Evolutionary conservation across 1,140 invertebrate species (phyloP).

Genomic region (Drosophila varians): DNA sequence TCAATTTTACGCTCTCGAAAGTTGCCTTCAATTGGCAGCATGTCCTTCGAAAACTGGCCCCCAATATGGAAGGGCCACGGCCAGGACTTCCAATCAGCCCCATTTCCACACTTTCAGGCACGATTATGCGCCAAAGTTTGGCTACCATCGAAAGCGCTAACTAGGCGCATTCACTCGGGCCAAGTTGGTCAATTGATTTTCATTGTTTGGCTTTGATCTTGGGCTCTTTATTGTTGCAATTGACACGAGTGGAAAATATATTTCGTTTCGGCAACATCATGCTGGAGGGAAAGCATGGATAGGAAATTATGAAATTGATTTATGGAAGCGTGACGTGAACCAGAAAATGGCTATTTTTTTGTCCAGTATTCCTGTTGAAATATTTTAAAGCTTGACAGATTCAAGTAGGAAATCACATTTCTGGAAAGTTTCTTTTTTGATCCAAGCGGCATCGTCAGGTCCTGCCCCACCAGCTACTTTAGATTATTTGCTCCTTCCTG

Average conservation of each 20-base stretch:
- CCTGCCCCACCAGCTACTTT: constrained; percentile 31
- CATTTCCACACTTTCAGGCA: constrained; percentile 23
- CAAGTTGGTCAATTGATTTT: constrained; percentile 44
- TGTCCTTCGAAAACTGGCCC: constrained; percentile 14
- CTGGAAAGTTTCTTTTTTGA: constrained; percentile 13
- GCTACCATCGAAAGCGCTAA: constrained; percentile 48
- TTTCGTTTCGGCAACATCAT: constrained; percentile 6
- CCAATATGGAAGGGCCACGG: constrained; percentile 1
- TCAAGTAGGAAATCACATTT: not conserved
- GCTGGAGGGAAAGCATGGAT: constrained; percentile 9
- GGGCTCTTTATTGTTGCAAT: constrained; percentile 10
- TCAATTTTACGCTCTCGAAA: constrained; percentile 32
- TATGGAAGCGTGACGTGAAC: constrained; percentile 11
- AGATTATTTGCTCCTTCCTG: constrained; percentile 29
- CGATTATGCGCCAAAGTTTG: constrained; percentile 36
- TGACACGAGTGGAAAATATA: not conserved
- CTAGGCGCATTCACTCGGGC: constrained; percentile 54
- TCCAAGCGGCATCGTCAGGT: constrained; percentile 23
- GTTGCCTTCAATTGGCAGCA: constrained; percentile 21
- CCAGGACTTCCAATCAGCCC: constrained; percentile 19
- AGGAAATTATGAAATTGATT: constrained; percentile 41
- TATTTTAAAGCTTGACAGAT: not conserved
- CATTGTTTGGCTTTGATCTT: constrained; percentile 45
- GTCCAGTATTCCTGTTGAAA: not conserved
- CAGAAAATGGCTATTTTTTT: not conserved